Evolutionary conservation across 2,888 invertebrate species (phyloP).

Genomic region (Mycalesis mineus): DNA sequence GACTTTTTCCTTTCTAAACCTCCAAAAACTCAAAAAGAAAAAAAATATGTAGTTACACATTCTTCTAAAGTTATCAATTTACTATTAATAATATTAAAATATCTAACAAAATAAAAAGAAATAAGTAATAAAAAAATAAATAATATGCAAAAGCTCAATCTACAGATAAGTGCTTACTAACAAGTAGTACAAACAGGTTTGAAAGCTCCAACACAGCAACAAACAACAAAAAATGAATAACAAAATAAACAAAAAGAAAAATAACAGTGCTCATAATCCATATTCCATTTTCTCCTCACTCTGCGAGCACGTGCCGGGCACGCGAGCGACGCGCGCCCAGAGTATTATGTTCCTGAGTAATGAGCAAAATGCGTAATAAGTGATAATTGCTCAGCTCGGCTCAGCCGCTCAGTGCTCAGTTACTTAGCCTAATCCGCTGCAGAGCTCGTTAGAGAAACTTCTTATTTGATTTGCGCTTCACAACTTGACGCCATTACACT

Average conservation of each 20-base stretch:
- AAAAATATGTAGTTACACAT: no score
- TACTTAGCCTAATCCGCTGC: conserved; percentile 46
- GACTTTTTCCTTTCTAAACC: no score
- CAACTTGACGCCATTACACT: neutral
- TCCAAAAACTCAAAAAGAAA: no score
- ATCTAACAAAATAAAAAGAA: no score
- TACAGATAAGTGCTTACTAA: no score
- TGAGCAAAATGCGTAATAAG: conserved; percentile 47
- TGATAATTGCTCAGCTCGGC: conserved; percentile 48
- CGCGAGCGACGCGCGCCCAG: conserved; percentile 35
- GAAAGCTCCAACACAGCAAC: neutral
- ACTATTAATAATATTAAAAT: no score
- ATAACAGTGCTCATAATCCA: conserved; percentile 19
- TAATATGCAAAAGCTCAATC: no score
- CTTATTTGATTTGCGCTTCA: conserved; percentile 16
- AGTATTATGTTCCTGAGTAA: conserved; percentile 43
- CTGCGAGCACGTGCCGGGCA: conserved; percentile 34
- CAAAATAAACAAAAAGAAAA: neutral
- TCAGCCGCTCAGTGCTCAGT: conserved; percentile 40
- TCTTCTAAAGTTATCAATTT: no score
- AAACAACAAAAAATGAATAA: neutral
- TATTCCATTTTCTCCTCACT: conserved; percentile 19
- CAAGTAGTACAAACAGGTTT: neutral
- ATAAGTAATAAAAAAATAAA: no score
- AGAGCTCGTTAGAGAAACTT: conserved; percentile 48